phyloP scores from a whole-genome alignment of 2,797 vertebrate genomes.

The Merluccius polli region DNA sequence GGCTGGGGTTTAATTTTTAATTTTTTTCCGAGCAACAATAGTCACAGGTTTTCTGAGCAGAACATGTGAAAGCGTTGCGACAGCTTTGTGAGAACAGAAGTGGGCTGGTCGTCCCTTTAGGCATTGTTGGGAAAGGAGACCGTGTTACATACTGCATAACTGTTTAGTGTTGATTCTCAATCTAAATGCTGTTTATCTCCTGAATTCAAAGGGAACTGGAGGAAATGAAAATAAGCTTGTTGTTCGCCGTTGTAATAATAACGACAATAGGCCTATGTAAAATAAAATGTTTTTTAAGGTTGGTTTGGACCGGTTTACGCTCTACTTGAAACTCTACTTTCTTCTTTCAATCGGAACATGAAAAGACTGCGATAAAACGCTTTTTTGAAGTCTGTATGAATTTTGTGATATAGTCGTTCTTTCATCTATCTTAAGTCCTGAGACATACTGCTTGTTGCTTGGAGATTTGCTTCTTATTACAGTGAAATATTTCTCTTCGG shows the following conservation, averaged over 20 bases:
- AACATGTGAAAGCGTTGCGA: conserved; percentile 63
- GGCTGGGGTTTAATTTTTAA: conserved; percentile 46
- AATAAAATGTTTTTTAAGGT: conserved; percentile 40
- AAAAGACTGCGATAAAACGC: conserved; percentile 61
- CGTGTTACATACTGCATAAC: conserved; percentile 51
- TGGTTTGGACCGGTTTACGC: conserved; percentile 57
- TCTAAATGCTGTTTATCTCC: conserved; percentile 58
- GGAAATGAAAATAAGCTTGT: conserved; percentile 48
- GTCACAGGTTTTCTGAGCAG: conserved; percentile 50
- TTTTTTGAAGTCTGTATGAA: conserved; percentile 63
- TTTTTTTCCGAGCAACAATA: conserved; percentile 41
- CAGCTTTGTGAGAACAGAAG: conserved; percentile 68
- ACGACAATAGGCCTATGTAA: background rate
- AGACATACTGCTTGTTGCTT: conserved; percentile 49
- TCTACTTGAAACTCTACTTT: conserved; percentile 48
- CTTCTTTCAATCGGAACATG: conserved; percentile 63
- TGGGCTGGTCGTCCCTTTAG: conserved; percentile 65
- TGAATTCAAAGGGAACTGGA: conserved; percentile 57
- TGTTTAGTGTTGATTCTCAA: conserved; percentile 57
- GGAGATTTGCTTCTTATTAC: conserved; percentile 54
- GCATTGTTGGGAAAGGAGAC: conserved; percentile 63
- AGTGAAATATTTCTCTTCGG: conserved; percentile 50
- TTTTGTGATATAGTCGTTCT: conserved; percentile 53
- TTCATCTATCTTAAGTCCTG: conserved; percentile 68
- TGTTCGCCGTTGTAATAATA: conserved; percentile 49